Conservation (phyloP, 2,797 vertebrate species). For the Pseudochaenichthys georgianus region DNA sequence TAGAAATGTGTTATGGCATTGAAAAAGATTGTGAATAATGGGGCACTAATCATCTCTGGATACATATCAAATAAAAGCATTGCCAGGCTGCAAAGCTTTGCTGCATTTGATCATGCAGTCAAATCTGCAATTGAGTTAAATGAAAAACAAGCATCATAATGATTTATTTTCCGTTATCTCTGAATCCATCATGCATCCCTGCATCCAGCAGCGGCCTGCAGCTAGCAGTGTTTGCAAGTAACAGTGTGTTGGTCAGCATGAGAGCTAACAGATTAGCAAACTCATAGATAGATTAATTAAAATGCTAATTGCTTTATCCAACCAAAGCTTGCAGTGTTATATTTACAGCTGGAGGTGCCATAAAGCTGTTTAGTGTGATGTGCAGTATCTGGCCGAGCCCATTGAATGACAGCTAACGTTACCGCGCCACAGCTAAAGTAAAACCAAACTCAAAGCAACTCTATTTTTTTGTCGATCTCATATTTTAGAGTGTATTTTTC, state of each 20-base stretch:
- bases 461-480: not conserved
- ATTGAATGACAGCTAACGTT: conserved; percentile 39
- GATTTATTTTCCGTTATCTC: not conserved
- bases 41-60: not conserved
- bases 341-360: not conserved
- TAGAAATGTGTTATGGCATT: not conserved
- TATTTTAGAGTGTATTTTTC: rapidly evolving
- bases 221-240: conserved; percentile 37
- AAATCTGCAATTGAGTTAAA: not conserved
- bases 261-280: conserved; percentile 17
- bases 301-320: not conserved
- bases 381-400: conserved; percentile 26
- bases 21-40: not conserved
- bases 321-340: not conserved
- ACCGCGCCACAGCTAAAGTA: not conserved
- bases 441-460: not conserved
- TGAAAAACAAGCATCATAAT: not conserved
- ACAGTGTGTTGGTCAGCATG: not conserved
- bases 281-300: not conserved
- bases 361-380: conserved; percentile 1
- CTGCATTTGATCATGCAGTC: not conserved
- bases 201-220: conserved; percentile 61
- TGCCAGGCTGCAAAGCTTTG: not conserved
- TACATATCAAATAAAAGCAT: too few species aligned
- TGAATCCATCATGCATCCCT: not conserved